Percentiles rank a stretch among this genome's conserved stretches.
Evolutionary conservation across 2,113 vertebrate species (phyloP).

Genomic region (Hemibagrus wyckioides): DNA sequence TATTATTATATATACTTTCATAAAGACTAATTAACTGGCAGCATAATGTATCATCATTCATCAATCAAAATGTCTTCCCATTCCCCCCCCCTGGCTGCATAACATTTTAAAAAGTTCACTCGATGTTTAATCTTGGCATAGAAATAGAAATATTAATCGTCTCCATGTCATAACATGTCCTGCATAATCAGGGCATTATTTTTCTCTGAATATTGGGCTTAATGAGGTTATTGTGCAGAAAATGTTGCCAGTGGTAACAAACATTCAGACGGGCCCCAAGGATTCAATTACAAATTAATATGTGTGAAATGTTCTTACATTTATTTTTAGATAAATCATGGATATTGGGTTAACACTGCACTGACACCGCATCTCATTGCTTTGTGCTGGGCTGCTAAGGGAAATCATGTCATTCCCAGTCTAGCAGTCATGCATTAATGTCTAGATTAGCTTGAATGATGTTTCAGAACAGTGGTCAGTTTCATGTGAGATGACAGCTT

Average conservation of each 20-base stretch:
- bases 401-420: slow-evolving; percentile 17
- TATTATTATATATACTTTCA: background rate
- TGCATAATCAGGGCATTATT: background rate
- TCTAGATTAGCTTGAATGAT: slow-evolving; percentile 8
- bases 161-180: slow-evolving; percentile 21
- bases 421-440: background rate
- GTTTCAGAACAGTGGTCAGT: background rate
- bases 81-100: background rate
- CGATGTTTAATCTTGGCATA: background rate
- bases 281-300: slow-evolving; percentile 24
- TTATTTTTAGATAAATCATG: slow-evolving; percentile 33
- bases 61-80: background rate
- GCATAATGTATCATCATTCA: background rate
- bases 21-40: background rate
- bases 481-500: background rate
- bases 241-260: slow-evolving; percentile 7
- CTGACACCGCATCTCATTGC: background rate
- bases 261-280: background rate
- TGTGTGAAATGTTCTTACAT: slow-evolving; percentile 15
- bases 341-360: background rate
- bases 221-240: slow-evolving; percentile 28
- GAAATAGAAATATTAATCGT: slow-evolving; percentile 13
- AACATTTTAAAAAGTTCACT: background rate
- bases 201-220: slow-evolving; percentile 9
- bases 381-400: slow-evolving; percentile 1